Conservation (phyloP, 2,888 invertebrate species). For the Corythucha ciliata region DNA sequence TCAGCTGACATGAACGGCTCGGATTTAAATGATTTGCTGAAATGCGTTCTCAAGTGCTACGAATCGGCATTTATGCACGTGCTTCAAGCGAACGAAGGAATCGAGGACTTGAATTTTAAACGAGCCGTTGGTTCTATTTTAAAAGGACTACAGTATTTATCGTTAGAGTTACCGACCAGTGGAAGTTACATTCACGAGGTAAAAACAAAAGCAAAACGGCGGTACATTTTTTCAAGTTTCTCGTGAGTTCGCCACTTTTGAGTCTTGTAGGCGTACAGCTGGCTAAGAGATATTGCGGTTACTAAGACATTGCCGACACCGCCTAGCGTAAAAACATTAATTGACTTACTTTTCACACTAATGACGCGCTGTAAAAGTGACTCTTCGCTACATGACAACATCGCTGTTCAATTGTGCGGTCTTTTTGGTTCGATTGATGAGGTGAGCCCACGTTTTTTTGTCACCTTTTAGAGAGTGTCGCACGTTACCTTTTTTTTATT, state of each 20-base stretch:
- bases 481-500: too few relatives aligned
- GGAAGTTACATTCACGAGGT: conserved; percentile 27
- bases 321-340: conserved; percentile 39
- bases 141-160: conserved; percentile 18
- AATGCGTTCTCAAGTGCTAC: conserved; percentile 22
- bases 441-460: too few relatives aligned
- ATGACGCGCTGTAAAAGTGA: conserved; percentile 41
- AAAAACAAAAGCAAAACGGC: too few relatives aligned
- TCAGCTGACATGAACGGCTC: conserved; percentile 27
- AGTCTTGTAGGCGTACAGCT: conserved; percentile 40
- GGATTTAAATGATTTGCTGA: conserved; percentile 29
- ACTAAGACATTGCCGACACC: conserved; percentile 39
- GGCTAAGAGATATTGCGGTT: conserved; percentile 41
- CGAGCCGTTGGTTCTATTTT: conserved; percentile 35
- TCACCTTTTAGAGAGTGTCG: too few relatives aligned
- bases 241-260: background rate
- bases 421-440: conserved; percentile 43
- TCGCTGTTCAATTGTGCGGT: conserved; percentile 43
- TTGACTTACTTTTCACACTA: conserved; percentile 41
- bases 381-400: conserved; percentile 42
- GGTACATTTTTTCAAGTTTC: too few relatives aligned
- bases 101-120: conserved; percentile 39
- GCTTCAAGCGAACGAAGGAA: conserved; percentile 37
- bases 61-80: conserved; percentile 20
- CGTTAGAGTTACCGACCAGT: conserved; percentile 23